phyloP scores from a whole-genome alignment of 2,888 invertebrate genomes.

The Ophonus ardosiacus region DNA sequence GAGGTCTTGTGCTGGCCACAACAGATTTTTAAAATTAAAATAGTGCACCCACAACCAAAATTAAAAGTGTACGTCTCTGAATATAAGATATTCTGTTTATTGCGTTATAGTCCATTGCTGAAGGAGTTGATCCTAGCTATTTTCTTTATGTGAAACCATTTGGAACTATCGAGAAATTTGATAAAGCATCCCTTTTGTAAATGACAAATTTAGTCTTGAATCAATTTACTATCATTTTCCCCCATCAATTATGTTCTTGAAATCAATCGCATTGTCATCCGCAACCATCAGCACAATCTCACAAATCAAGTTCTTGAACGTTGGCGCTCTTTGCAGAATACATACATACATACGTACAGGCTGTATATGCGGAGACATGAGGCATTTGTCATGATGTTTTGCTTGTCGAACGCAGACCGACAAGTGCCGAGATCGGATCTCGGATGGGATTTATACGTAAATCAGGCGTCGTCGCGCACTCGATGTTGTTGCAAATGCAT shows the following conservation, averaged over 20 bases:
- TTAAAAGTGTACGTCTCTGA: no score
- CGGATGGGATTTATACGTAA: conserved; percentile 7
- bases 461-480: neutral
- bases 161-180: no score
- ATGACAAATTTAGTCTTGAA: neutral
- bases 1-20: no score
- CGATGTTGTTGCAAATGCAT: neutral
- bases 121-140: no score
- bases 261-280: neutral
- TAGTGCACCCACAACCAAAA: no score
- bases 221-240: neutral
- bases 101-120: no score
- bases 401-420: conserved; percentile 40
- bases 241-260: neutral
- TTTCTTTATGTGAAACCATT: no score
- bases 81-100: no score
- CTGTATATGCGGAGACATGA: neutral
- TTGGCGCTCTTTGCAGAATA: conserved; percentile 1
- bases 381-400: conserved; percentile 36
- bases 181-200: neutral
- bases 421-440: conserved; percentile 15
- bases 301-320: neutral
- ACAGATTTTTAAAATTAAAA: no score
- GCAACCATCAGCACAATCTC: neutral
- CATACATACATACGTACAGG: neutral